Conservation (phyloP, 2,888 invertebrate genomes). For the Philereme vetulata region DNA sequence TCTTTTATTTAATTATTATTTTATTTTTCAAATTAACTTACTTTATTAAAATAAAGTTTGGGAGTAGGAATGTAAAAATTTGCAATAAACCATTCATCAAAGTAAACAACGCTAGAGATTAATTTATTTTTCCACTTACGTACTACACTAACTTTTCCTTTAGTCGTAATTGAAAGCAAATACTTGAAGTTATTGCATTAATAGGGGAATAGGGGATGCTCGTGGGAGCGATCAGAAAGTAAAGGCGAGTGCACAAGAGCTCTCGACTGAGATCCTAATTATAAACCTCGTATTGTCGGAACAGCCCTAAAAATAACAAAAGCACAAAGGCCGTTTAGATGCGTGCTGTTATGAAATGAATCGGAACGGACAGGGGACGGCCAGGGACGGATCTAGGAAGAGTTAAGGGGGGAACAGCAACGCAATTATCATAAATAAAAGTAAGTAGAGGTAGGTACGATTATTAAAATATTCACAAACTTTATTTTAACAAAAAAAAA, state of each 20-base stretch:
- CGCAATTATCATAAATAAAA: too few species aligned
- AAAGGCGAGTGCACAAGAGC: constrained; percentile 24
- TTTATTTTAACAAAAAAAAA: too few species aligned
- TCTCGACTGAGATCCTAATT: constrained; percentile 46
- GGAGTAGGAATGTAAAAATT: too few species aligned
- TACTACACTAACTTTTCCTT: too few species aligned
- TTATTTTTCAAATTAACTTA: too few species aligned
- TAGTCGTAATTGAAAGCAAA: constrained; percentile 31
- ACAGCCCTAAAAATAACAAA: constrained; percentile 45
- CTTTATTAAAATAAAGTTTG: too few species aligned
- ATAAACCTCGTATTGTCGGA: constrained; percentile 46
- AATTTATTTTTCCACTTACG: too few species aligned
- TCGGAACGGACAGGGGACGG: constrained; percentile 32
- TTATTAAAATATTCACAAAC: too few species aligned
- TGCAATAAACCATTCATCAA: too few species aligned
- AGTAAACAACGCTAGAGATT: too few species aligned
- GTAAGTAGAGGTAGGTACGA: too few species aligned
- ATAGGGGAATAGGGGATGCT: constrained; percentile 24
- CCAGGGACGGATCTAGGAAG: background rate
- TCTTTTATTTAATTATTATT: too few species aligned
- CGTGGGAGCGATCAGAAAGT: constrained; percentile 29
- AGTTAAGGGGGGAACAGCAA: background rate
- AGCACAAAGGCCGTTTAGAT: constrained; percentile 40
- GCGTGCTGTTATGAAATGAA: constrained; percentile 46
- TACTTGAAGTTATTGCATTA: constrained; percentile 31